Conservation (phyloP, 1,140 invertebrate species). For the Nymphalis io region DNA sequence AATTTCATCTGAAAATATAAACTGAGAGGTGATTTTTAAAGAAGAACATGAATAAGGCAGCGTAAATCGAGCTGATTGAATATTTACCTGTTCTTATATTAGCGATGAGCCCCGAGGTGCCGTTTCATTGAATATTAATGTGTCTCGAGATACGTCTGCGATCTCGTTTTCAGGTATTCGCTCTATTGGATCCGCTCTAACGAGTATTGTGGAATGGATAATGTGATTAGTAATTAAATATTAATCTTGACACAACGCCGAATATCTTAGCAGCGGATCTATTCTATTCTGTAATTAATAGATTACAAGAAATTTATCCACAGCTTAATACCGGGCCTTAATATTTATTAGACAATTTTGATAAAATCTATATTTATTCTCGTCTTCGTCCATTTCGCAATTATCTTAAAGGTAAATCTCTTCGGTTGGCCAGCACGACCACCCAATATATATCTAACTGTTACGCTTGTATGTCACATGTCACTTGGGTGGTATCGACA, state of each 20-base stretch:
- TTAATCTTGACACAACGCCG: conserved; percentile 12
- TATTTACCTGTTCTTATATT: conserved; percentile 38
- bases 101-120: conserved; percentile 15
- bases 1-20: neutral
- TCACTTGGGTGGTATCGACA: conserved; percentile 17
- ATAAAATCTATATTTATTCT: too few species aligned
- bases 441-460: neutral
- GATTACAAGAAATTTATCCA: neutral
- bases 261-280: neutral
- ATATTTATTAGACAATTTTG: too few species aligned
- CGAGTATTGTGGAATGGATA: conserved; percentile 24
- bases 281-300: conserved; percentile 4
- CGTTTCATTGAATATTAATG: conserved; percentile 38
- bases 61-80: conserved; percentile 28
- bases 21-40: neutral
- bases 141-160: conserved; percentile 17
- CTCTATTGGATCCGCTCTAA: conserved; percentile 17
- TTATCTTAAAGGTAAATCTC: too few species aligned
- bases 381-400: too few species aligned
- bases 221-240: conserved; percentile 34
- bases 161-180: conserved; percentile 13
- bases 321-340: too few species aligned
- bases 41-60: conserved; percentile 2
- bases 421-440: neutral
- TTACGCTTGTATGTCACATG: too few species aligned